Evolutionary conservation across 2,113 vertebrate genomes (phyloP).

Genomic region (Eulemur macaco): DNA sequence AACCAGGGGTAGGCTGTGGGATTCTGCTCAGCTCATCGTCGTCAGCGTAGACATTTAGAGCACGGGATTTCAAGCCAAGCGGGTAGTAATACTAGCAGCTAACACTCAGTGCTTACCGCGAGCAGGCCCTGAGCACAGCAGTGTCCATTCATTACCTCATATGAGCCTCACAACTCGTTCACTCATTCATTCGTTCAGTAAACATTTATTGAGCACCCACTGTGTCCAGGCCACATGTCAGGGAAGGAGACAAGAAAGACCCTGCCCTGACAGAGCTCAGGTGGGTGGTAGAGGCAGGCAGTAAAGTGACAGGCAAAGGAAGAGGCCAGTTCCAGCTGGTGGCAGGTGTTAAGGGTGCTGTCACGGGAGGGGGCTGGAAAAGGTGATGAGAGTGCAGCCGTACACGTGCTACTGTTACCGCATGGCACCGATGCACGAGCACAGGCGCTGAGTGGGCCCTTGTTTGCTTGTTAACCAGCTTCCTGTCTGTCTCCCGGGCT

Average conservation of each 20-base stretch:
- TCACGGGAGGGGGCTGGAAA: not conserved
- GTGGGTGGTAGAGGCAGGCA: not conserved
- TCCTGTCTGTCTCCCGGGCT: not conserved
- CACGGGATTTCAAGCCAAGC: not conserved
- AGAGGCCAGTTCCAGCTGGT: no score
- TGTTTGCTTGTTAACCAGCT: not conserved
- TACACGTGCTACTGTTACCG: no score
- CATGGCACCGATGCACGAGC: not conserved
- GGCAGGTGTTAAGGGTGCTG: no score
- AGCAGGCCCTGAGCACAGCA: not conserved
- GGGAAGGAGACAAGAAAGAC: not conserved
- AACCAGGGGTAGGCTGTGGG: not conserved
- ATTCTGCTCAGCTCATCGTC: not conserved
- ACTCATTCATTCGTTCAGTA: not conserved
- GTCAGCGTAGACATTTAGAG: not conserved
- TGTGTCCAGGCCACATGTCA: not conserved
- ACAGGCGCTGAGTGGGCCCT: not conserved
- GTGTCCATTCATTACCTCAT: no score
- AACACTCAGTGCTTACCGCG: not conserved
- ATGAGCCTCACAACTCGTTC: not conserved
- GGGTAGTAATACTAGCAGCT: not conserved
- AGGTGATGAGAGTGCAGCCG: fast-evolving
- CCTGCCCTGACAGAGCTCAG: no score
- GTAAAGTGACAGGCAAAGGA: not conserved
- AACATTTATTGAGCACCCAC: not conserved